These are phyloP conservation scores for Sarcoramphus papa DNA, from an alignment of 2,797 vertebrate species.

Conservation along the genomic window DNA sequence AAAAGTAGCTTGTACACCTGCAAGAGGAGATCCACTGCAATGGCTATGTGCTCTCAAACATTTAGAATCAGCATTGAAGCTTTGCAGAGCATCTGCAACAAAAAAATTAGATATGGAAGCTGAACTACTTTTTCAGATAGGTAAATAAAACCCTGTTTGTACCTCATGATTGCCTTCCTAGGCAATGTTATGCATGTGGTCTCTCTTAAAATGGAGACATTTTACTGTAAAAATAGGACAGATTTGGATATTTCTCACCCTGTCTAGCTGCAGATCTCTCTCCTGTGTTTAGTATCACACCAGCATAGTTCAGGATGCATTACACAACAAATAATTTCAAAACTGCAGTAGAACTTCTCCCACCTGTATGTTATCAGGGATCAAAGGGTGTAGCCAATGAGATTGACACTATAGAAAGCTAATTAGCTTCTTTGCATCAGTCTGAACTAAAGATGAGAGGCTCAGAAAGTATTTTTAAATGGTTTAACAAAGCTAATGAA, in stretches of 20 bases:
- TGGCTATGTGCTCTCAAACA: conserved; percentile 67
- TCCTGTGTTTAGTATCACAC: background rate
- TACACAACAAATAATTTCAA: background rate
- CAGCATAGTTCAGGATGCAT: background rate
- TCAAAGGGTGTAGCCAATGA: background rate
- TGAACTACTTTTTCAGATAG: conserved; percentile 81
- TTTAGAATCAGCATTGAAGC: conserved; percentile 70
- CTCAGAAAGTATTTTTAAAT: background rate
- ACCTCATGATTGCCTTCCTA: background rate
- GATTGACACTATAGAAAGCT: background rate
- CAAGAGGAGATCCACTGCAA: conserved; percentile 23
- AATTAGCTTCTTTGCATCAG: background rate
- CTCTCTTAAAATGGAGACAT: background rate
- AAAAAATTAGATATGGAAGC: conserved; percentile 75
- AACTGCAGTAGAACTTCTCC: background rate
- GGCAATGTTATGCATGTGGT: background rate
- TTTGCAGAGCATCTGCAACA: conserved; percentile 66
- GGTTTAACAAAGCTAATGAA: background rate
- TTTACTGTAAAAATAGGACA: background rate
- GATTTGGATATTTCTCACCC: background rate
- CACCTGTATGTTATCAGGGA: background rate
- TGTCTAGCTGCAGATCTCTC: background rate
- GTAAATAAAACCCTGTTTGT: conserved; percentile 49
- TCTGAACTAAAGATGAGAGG: background rate
- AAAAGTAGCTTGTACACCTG: conserved; percentile 26